Conservation (phyloP, 2,797 vertebrate genomes). For the Lateolabrax maculatus region DNA sequence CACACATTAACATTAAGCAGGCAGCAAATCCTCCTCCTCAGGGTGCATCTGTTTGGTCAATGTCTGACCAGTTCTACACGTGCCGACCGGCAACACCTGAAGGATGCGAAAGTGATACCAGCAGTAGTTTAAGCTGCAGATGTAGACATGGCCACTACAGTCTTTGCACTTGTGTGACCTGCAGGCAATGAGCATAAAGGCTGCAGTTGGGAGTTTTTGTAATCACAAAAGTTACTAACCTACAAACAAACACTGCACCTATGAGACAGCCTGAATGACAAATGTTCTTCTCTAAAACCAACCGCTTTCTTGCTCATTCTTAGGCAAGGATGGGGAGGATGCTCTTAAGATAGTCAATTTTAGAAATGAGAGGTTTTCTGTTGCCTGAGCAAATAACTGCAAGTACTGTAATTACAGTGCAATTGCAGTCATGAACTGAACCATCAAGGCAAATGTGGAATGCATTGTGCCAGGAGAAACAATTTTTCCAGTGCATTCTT, state of each 20-base stretch:
- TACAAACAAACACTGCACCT: neutral
- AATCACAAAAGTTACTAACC: neutral
- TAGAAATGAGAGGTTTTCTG: constrained; percentile 41
- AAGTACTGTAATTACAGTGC: constrained; percentile 40
- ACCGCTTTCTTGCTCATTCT: neutral
- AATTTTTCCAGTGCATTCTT: neutral
- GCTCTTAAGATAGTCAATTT: constrained; percentile 11
- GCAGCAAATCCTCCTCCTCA: neutral
- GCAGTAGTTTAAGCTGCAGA: constrained; percentile 3
- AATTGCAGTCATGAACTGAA: constrained; percentile 49
- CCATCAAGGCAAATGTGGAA: constrained; percentile 37
- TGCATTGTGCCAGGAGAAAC: constrained; percentile 16
- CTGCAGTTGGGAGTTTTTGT: neutral
- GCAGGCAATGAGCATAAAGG: neutral
- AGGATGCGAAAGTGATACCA: neutral
- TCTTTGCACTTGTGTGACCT: constrained; percentile 4
- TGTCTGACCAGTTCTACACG: neutral
- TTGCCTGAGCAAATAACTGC: constrained; percentile 43
- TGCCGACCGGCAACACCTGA: neutral
- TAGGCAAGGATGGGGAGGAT: neutral
- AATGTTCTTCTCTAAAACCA: neutral
- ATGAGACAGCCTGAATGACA: neutral
- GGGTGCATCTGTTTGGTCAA: neutral
- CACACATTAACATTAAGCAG: neutral
- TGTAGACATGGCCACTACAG: neutral